Evolutionary conservation across 2,113 vertebrate genomes (phyloP).

Genomic region (Cheirogaleus medius): DNA sequence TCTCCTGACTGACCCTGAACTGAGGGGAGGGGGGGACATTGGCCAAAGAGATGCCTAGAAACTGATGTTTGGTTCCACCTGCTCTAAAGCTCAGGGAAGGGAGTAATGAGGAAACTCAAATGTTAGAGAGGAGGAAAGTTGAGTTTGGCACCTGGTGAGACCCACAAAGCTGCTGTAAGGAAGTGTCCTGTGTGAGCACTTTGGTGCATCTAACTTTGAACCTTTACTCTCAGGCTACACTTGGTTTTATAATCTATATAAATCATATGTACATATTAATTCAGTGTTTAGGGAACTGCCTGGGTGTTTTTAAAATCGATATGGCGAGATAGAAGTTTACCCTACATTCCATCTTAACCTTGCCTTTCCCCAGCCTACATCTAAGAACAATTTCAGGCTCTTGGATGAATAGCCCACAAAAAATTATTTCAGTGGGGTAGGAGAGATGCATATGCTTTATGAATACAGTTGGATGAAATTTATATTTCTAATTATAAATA

Average conservation of each 20-base stretch:
- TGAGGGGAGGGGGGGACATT: background rate
- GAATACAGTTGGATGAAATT: background rate
- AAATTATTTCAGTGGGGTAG: background rate
- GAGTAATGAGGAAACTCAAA: background rate
- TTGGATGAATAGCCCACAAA: background rate
- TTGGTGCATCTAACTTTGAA: background rate
- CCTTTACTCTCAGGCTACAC: background rate
- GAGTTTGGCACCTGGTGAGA: background rate
- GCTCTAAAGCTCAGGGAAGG: background rate
- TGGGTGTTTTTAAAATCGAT: background rate
- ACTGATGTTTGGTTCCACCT: background rate
- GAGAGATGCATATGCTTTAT: background rate
- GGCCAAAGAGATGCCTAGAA: background rate
- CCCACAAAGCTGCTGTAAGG: background rate
- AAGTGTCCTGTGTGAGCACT: background rate
- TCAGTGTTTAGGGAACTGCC: background rate
- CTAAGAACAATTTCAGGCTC: background rate
- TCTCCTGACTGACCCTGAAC: background rate
- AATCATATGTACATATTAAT: background rate
- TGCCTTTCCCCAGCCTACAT: background rate
- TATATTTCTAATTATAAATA: background rate
- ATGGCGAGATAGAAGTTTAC: background rate
- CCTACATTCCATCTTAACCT: background rate
- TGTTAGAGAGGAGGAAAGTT: background rate
- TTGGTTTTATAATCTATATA: background rate